phyloP scores from a whole-genome alignment of 2,113 vertebrate species.

The Paedocypris sp. region DNA sequence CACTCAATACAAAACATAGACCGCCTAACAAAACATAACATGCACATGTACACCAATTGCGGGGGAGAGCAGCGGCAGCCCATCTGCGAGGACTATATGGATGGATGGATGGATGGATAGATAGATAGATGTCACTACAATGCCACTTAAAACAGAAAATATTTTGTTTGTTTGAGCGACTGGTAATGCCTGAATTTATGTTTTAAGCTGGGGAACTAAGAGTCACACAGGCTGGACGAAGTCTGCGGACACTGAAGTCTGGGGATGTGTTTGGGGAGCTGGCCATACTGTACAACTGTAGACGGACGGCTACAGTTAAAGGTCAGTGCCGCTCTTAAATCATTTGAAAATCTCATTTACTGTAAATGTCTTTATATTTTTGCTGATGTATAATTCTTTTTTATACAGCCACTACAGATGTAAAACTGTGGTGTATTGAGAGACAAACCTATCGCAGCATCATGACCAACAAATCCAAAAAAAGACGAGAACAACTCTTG shows the following conservation, averaged over 20 bases:
- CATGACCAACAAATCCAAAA: conserved; percentile 65
- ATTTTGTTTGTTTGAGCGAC: no score
- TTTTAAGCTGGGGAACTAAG: conserved; percentile 58
- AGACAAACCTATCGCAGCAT: conserved; percentile 65
- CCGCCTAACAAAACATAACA: no score
- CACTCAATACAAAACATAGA: no score
- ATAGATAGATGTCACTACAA: no score
- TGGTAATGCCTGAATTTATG: neutral
- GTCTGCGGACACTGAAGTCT: conserved; percentile 51
- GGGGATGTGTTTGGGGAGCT: conserved; percentile 70
- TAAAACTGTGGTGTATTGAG: conserved; percentile 66
- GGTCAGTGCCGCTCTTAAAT: conserved; percentile 38
- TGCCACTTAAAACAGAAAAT: no score
- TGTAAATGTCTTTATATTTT: neutral
- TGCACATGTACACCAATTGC: no score
- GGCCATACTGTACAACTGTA: conserved; percentile 71
- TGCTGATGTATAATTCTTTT: neutral
- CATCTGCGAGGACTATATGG: neutral
- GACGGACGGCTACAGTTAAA: conserved; percentile 66
- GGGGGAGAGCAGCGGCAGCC: no score
- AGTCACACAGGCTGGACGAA: conserved; percentile 55
- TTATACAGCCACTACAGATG: conserved; percentile 49
- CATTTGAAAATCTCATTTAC: neutral
- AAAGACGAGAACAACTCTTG: conserved; percentile 57
- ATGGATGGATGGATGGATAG: neutral